A percentile compares a stretch with the other conserved stretches of the same genome.
phyloP scores from a whole-genome alignment of 1,140 invertebrate species.

The Brachystomella parvula region DNA sequence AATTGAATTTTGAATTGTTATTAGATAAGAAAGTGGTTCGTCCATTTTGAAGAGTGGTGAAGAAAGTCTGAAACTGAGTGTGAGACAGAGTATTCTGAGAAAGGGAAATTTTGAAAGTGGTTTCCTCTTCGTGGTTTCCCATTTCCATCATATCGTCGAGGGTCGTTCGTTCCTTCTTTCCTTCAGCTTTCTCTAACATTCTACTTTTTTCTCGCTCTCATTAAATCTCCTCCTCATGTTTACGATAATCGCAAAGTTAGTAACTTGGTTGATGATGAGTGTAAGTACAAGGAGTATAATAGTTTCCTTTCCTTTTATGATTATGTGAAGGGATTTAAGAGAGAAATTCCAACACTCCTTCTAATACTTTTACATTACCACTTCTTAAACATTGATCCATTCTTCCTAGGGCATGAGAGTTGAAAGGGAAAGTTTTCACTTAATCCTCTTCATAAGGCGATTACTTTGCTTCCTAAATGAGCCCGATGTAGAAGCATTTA shows the following conservation, averaged over 20 bases:
- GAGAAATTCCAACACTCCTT: background rate
- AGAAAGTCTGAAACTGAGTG: background rate
- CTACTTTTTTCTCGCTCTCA: background rate
- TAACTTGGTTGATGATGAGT: conserved; percentile 11
- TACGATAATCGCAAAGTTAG: conserved; percentile 8
- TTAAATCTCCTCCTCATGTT: conserved; percentile 5
- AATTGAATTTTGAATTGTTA: conserved; percentile 13
- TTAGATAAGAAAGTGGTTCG: background rate
- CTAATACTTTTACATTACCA: background rate
- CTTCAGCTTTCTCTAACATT: background rate
- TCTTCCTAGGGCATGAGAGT: background rate
- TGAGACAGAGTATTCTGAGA: background rate
- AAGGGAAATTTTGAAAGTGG: too few relatives aligned
- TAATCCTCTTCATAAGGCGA: conserved; percentile 8
- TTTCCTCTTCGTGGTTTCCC: background rate
- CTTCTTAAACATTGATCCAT: background rate
- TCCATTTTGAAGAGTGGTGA: background rate
- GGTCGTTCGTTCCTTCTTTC: background rate
- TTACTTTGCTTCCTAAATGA: conserved; percentile 1
- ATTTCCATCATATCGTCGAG: background rate
- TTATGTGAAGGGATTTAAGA: too few relatives aligned
- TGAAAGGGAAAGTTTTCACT: conserved; percentile 3
- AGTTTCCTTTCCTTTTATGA: conserved; percentile 12
- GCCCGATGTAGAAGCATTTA: too few relatives aligned
- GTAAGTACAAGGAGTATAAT: conserved; percentile 11